phyloP scores from a whole-genome alignment of 2,888 invertebrate species.

The Erannis defoliaria region DNA sequence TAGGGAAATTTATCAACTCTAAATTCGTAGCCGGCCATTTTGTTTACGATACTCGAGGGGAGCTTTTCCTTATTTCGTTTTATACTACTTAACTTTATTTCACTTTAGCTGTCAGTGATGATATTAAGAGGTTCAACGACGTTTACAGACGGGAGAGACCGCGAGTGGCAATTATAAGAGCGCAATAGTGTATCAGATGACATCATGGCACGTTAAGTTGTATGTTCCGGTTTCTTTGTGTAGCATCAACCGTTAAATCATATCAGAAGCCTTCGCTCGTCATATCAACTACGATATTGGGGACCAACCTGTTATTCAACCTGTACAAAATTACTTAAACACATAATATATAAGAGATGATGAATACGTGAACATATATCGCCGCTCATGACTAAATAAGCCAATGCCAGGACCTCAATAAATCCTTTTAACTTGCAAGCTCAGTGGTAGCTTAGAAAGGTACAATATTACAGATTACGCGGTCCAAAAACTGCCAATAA shows the following conservation, averaged over 20 bases:
- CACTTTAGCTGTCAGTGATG: background rate
- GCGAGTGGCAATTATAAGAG: too few species aligned
- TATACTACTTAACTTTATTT: background rate
- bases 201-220: too few species aligned
- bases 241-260: too few species aligned
- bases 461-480: conserved; percentile 22
- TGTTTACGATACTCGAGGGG: conserved; percentile 26
- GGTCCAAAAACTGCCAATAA: conserved; percentile 30
- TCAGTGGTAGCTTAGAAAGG: background rate
- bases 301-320: too few species aligned
- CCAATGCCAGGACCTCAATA: background rate
- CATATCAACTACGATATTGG: too few species aligned
- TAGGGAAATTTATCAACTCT: conserved; percentile 27
- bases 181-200: too few species aligned
- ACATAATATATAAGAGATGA: too few species aligned
- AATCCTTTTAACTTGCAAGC: conserved; percentile 1
- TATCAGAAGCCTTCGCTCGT: too few species aligned
- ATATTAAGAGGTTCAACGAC: too few species aligned
- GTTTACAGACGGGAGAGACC: too few species aligned
- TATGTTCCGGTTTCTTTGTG: too few species aligned
- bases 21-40: conserved; percentile 18
- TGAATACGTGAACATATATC: background rate
- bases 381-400: background rate
- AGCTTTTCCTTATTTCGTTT: conserved; percentile 20
- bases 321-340: too few species aligned